Conservation (phyloP, 2,113 vertebrate species). For the Ceyx cyanopectus region DNA sequence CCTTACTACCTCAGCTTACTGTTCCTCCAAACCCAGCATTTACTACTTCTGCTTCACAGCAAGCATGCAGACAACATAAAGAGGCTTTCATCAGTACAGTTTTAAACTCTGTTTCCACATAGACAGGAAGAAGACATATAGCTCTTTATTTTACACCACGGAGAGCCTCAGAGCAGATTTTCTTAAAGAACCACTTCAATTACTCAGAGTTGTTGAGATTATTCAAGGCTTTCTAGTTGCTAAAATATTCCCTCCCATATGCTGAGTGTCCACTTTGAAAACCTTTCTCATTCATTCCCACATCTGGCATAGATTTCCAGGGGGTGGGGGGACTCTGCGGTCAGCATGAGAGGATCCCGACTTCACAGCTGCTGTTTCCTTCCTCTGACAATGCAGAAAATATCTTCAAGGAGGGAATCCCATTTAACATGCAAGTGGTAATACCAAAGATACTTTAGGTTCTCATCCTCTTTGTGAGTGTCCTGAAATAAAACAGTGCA, state of each 20-base stretch:
- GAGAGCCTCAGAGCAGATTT: accelerated
- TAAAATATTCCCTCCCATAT: slow-evolving; percentile 37
- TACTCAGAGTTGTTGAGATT: not conserved
- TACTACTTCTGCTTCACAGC: not conserved
- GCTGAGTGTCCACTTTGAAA: slow-evolving; percentile 67
- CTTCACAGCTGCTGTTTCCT: slow-evolving; percentile 70
- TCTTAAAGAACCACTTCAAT: not conserved
- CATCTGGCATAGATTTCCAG: slow-evolving; percentile 78
- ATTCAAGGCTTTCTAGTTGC: not conserved
- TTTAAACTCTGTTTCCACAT: not conserved
- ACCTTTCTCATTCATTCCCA: slow-evolving; percentile 57
- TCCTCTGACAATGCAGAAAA: slow-evolving; percentile 72
- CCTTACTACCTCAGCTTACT: not conserved
- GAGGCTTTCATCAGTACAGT: not conserved
- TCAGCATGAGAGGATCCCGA: slow-evolving; percentile 51
- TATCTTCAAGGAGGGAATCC: slow-evolving; percentile 75
- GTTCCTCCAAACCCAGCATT: not conserved
- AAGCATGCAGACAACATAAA: not conserved
- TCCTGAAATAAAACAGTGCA: slow-evolving; percentile 40
- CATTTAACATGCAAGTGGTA: slow-evolving; percentile 68
- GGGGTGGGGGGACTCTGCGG: slow-evolving; percentile 39
- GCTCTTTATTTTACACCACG: not conserved
- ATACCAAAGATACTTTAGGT: slow-evolving; percentile 33
- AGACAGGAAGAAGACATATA: not conserved
- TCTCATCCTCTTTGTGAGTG: slow-evolving; percentile 45